Conservation (phyloP, 2,888 invertebrate species). For the Mythimna lalbum region DNA sequence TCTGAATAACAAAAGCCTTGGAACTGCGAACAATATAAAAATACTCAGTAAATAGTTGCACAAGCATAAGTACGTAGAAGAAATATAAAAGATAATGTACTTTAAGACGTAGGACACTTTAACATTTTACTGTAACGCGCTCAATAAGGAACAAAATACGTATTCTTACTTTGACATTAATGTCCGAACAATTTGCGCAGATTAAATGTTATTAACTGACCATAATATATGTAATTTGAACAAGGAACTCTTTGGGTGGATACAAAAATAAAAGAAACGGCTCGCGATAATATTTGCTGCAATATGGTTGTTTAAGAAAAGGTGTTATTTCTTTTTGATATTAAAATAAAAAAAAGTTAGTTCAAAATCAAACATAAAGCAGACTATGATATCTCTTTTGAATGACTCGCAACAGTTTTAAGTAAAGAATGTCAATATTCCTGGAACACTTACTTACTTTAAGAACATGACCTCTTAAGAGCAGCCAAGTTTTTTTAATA, state of each 20-base stretch:
- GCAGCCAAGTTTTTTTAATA: neutral
- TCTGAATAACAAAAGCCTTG: conserved; percentile 46
- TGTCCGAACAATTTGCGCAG: conserved; percentile 12
- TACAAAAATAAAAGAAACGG: conserved; percentile 1
- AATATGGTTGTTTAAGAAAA: neutral
- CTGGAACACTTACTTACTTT: neutral
- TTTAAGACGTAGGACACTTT: conserved; percentile 8
- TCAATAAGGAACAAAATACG: conserved; percentile 45
- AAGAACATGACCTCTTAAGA: neutral
- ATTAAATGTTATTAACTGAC: conserved; percentile 4
- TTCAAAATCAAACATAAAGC: neutral
- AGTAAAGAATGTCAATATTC: too few species aligned
- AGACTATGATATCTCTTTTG: neutral
- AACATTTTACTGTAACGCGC: conserved; percentile 24
- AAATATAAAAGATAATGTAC: conserved; percentile 26
- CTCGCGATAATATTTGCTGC: neutral
- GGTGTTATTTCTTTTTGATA: neutral
- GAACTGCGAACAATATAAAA: conserved; percentile 32
- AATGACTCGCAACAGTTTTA: neutral
- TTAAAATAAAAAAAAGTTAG: neutral
- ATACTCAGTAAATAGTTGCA: conserved; percentile 34
- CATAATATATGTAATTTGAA: conserved; percentile 20
- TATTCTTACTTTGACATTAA: conserved; percentile 13
- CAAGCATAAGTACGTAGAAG: conserved; percentile 21
- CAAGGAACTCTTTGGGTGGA: conserved; percentile 5